A percentile compares a stretch with the other conserved stretches of the same genome.
Evolutionary conservation across 2,797 vertebrate genomes (phyloP).

Genomic region (Rhodeus uyekii): DNA sequence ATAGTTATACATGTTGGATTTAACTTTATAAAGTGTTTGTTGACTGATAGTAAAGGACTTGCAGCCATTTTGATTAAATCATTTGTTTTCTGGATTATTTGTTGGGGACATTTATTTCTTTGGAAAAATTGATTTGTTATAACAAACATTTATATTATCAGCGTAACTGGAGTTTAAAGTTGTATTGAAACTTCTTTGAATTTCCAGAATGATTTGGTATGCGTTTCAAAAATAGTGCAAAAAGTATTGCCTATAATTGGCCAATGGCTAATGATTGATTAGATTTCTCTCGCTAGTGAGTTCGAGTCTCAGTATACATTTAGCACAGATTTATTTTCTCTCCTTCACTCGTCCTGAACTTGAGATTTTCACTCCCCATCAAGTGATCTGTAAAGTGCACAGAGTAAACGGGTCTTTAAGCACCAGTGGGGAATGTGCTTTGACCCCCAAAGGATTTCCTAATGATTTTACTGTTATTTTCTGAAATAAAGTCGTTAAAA

Average conservation of each 20-base stretch:
- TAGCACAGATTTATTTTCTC: not conserved
- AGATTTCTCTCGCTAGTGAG: no score
- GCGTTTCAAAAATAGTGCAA: not conserved
- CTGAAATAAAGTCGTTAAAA: no score
- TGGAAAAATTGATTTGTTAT: not conserved
- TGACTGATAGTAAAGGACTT: not conserved
- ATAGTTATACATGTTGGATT: not conserved
- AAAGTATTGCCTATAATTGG: no score
- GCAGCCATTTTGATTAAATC: conserved; percentile 47
- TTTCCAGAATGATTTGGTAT: not conserved
- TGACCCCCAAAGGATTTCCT: no score
- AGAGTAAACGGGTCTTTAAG: no score
- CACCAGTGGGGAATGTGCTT: no score
- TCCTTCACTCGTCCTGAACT: not conserved
- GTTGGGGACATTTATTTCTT: not conserved
- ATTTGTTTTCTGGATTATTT: conserved; percentile 9
- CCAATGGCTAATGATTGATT: no score
- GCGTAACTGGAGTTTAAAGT: no score
- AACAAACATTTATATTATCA: not conserved
- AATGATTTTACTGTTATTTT: no score
- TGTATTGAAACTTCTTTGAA: not conserved
- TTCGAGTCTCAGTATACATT: not conserved
- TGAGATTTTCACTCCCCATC: not conserved
- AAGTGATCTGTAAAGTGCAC: not conserved
- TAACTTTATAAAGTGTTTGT: not conserved